Conservation (phyloP, 2,888 invertebrate species). For the Cenopis cana region DNA sequence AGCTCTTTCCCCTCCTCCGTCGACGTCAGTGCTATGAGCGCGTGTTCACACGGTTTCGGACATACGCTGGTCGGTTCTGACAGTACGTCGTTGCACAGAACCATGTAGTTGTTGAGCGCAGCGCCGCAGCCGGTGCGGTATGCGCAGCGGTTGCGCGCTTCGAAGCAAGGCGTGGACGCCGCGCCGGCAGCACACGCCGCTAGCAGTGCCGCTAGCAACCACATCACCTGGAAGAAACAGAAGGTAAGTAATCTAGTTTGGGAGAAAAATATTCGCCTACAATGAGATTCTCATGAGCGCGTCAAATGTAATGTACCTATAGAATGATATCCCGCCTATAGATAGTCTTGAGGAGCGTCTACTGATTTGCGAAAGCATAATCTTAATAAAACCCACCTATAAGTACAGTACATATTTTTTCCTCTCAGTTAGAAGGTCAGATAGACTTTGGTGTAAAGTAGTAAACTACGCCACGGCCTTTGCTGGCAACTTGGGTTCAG, state of each 20-base stretch:
- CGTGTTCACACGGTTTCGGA: constrained; percentile 90
- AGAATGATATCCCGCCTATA: not conserved
- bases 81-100: constrained; percentile 89
- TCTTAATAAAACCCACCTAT: no score
- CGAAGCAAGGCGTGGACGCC: constrained; percentile 83
- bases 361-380: no score
- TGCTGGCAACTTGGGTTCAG: no score
- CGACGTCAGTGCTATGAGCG: constrained; percentile 91
- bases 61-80: constrained; percentile 86
- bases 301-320: no score
- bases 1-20: constrained; percentile 92
- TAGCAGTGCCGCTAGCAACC: constrained; percentile 68
- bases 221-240: constrained; percentile 68
- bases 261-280: no score
- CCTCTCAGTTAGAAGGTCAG: no score
- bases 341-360: not conserved
- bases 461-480: no score
- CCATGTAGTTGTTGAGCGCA: constrained; percentile 91
- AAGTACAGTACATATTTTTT: no score
- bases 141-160: constrained; percentile 90
- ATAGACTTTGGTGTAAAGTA: no score
- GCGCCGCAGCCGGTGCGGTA: constrained; percentile 91
- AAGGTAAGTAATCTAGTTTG: not conserved
- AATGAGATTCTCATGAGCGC: no score
- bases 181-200: constrained; percentile 64